phyloP scores from a whole-genome alignment of 2,113 vertebrate genomes.

The Phrynosoma platyrhinos region DNA sequence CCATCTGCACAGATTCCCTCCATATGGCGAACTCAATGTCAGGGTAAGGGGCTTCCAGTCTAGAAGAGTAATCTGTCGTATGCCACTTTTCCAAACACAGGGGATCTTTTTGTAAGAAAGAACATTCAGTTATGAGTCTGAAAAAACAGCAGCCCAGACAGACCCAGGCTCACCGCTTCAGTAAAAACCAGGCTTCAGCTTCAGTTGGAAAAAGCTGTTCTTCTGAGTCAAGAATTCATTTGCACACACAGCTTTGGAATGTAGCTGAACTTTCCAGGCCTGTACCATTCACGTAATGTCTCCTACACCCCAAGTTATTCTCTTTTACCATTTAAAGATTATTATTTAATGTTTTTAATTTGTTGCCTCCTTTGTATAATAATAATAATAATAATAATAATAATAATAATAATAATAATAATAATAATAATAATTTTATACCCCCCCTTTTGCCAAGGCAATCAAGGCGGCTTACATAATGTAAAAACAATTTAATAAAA shows the following conservation, averaged over 20 bases:
- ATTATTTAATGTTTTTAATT: too few species aligned
- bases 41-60: background rate
- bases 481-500: too few species aligned
- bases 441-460: too few species aligned
- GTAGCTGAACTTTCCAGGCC: background rate
- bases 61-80: background rate
- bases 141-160: background rate
- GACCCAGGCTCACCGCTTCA: background rate
- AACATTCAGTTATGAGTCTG: background rate
- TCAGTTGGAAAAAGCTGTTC: background rate
- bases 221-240: background rate
- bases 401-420: too few species aligned
- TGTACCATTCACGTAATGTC: too few species aligned
- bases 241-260: background rate
- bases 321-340: background rate
- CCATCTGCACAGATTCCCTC: background rate
- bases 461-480: too few species aligned
- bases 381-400: too few species aligned
- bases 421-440: too few species aligned
- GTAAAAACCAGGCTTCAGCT: background rate
- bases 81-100: background rate
- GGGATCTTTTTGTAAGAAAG: background rate
- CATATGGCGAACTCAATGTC: background rate
- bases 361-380: too few species aligned
- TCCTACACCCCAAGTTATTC: background rate